A percentile compares a stretch with the other conserved stretches of the same genome.
Evolutionary conservation across 2,888 invertebrate genomes (phyloP).

Genomic region (Chouioia cunea): DNA sequence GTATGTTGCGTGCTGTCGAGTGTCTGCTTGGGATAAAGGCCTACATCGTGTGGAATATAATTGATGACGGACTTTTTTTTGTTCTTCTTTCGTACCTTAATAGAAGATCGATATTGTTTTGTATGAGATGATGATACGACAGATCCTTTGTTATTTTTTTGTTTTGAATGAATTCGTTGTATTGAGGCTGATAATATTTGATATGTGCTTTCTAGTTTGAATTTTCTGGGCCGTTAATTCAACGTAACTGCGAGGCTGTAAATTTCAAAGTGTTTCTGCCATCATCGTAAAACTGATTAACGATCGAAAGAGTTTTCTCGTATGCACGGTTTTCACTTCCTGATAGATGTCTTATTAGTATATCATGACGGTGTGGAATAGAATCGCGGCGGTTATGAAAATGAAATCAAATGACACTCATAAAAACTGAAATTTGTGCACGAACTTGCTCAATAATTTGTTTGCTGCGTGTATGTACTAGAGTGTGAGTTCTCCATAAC

Average conservation of each 20-base stretch:
- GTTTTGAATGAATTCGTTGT: too few species aligned
- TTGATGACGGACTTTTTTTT: slow-evolving; percentile 5
- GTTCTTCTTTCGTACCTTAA: not conserved
- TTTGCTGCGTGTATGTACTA: too few species aligned
- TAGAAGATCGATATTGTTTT: too few species aligned
- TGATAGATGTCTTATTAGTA: not conserved
- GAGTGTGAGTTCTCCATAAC: too few species aligned
- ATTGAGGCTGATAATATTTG: too few species aligned
- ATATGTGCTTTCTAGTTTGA: too few species aligned
- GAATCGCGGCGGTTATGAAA: slow-evolving; percentile 7
- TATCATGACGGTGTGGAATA: slow-evolving; percentile 13
- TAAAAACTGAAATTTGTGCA: not conserved
- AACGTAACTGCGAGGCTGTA: too few species aligned
- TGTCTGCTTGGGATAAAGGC: slow-evolving; percentile 19
- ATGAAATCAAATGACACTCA: slow-evolving; percentile 11
- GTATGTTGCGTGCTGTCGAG: not conserved
- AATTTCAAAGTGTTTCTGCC: slow-evolving; percentile 11
- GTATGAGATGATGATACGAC: not conserved
- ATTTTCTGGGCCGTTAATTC: too few species aligned
- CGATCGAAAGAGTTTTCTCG: slow-evolving; percentile 9
- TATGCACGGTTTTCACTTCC: slow-evolving; percentile 17
- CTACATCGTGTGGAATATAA: slow-evolving; percentile 35
- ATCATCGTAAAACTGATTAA: slow-evolving; percentile 37
- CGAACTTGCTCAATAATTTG: too few species aligned
- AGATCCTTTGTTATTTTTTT: too few species aligned